These are phyloP conservation scores for Galerucella pusilla DNA, from an alignment of 2,888 invertebrate species.

Conservation along the genomic window DNA sequence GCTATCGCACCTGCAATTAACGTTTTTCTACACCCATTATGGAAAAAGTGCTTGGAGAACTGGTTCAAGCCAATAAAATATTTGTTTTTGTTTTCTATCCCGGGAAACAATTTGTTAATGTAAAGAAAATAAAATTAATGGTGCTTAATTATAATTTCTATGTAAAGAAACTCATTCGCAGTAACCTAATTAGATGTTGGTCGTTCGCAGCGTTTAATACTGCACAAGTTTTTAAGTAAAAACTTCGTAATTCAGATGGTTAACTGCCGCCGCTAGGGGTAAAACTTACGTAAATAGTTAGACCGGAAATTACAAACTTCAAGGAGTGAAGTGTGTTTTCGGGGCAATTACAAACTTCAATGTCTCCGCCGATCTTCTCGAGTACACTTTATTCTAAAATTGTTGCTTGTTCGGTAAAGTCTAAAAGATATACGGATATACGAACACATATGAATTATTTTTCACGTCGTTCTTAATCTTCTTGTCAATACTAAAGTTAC, in stretches of 20 bases:
- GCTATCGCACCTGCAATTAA: too few species aligned
- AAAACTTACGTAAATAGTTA: constrained; percentile 43
- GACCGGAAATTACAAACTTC: constrained; percentile 45
- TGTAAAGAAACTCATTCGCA: not conserved
- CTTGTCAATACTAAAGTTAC: too few species aligned
- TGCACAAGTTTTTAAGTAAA: constrained; percentile 30
- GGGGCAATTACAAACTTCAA: constrained; percentile 48
- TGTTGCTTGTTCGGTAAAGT: constrained; percentile 20
- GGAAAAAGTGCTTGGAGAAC: too few species aligned
- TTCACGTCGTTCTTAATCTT: too few species aligned
- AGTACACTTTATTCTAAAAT: constrained; percentile 35
- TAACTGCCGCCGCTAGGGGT: constrained; percentile 27
- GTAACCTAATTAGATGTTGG: constrained; percentile 31
- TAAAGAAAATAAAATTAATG: not conserved
- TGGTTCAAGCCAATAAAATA: too few species aligned
- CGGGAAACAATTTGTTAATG: too few species aligned
- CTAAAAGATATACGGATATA: not conserved
- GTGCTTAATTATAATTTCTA: not conserved
- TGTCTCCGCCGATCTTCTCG: constrained; percentile 35
- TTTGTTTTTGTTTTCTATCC: too few species aligned
- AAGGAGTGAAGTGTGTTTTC: constrained; percentile 45
- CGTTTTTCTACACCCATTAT: too few species aligned
- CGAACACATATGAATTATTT: not conserved
- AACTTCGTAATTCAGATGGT: constrained; percentile 46
- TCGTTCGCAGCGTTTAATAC: constrained; percentile 20